A percentile compares a stretch with the other conserved stretches of the same genome.
phyloP scores from a whole-genome alignment of 2,797 vertebrate genomes.

The Apogon talboti region DNA sequence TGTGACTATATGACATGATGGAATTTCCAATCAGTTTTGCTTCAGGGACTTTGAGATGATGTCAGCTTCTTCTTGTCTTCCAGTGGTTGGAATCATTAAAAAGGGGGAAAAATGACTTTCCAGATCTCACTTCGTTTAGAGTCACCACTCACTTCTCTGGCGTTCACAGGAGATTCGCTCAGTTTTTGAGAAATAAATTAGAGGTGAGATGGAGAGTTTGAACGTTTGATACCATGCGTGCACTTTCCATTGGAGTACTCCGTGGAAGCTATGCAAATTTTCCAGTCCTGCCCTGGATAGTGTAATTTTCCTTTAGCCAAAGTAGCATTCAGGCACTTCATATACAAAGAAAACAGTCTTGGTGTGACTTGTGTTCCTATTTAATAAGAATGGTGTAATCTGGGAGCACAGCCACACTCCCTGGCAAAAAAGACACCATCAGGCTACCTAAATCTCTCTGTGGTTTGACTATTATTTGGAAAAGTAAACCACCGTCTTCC shows the following conservation, averaged over 20 bases:
- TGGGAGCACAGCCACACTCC: constrained; percentile 61
- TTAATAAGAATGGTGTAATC: constrained; percentile 71
- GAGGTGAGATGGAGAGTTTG: constrained; percentile 68
- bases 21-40: constrained; percentile 79
- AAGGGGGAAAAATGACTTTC: constrained; percentile 73
- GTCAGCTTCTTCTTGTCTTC: constrained; percentile 78
- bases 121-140: constrained; percentile 58
- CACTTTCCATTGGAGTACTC: constrained; percentile 50
- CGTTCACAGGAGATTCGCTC: constrained; percentile 46
- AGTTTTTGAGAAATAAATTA: constrained; percentile 71
- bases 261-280: constrained; percentile 48
- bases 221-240: constrained; percentile 36
- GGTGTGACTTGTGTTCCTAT: constrained; percentile 62
- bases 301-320: constrained; percentile 51
- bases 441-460: constrained; percentile 66
- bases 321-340: constrained; percentile 45
- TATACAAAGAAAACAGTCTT: constrained; percentile 19
- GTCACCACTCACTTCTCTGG: constrained; percentile 60
- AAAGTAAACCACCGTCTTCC: constrained; percentile 67
- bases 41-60: constrained; percentile 73
- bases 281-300: constrained; percentile 45
- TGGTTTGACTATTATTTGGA: constrained; percentile 74
- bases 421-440: constrained; percentile 55
- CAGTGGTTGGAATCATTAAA: constrained; percentile 82
- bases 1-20: constrained; percentile 69